These are phyloP conservation scores for Sarcophaga bullata DNA, from an alignment of 1,140 invertebrate genomes.

Conservation along the genomic window DNA sequence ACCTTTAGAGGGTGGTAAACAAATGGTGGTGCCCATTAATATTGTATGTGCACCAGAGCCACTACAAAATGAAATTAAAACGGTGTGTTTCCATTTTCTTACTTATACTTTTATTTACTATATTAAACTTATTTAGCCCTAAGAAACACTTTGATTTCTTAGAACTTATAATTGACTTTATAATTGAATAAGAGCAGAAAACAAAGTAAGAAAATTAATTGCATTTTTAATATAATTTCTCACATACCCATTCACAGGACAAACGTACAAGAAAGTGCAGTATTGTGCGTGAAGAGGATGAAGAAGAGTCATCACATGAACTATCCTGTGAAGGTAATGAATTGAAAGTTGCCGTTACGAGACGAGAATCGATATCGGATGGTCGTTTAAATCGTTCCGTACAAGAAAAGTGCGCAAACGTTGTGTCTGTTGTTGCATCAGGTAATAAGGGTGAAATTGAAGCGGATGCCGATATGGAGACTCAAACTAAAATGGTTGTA, in stretches of 20 bases:
- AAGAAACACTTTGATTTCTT: not conserved
- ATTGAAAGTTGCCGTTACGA: slow-evolving; percentile 57
- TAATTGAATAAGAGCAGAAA: slow-evolving; percentile 40
- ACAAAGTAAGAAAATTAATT: not conserved
- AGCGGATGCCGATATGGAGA: slow-evolving; percentile 57
- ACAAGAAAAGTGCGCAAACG: slow-evolving; percentile 63
- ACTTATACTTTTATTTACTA: not conserved
- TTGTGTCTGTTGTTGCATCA: not conserved
- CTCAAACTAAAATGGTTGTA: slow-evolving; percentile 56
- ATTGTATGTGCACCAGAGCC: slow-evolving; percentile 36
- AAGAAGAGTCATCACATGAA: slow-evolving; percentile 76
- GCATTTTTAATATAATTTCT: not conserved
- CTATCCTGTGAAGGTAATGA: slow-evolving; percentile 64
- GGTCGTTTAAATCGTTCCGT: slow-evolving; percentile 71
- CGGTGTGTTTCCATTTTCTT: slow-evolving; percentile 36
- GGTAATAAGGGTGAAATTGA: slow-evolving; percentile 45
- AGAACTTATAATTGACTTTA: not conserved
- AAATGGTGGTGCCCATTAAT: slow-evolving; percentile 37
- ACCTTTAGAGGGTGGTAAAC: slow-evolving; percentile 9
- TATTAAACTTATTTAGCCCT: not conserved
- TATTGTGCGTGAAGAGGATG: slow-evolving; percentile 88
- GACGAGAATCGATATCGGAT: slow-evolving; percentile 73
- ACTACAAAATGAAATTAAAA: slow-evolving; percentile 29
- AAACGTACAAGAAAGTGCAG: slow-evolving; percentile 82
- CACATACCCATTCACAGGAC: slow-evolving; percentile 47